These are phyloP conservation scores for Drosophila putrida DNA, from an alignment of 2,888 invertebrate species.

Conservation along the genomic window DNA sequence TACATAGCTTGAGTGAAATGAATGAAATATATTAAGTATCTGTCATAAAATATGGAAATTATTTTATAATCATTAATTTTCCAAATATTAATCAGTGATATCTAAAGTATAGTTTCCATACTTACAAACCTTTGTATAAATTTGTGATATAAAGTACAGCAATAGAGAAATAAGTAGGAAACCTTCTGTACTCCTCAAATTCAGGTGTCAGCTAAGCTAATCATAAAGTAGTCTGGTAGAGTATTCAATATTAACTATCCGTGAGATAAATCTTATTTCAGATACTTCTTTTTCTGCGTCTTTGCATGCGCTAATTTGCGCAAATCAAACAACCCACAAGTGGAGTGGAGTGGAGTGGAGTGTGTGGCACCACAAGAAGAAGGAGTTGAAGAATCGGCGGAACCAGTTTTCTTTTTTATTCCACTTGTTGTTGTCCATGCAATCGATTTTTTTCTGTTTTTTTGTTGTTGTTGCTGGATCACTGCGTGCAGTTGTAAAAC, in stretches of 20 bases:
- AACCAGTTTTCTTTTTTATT: constrained; percentile 61
- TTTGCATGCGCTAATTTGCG: constrained; percentile 64
- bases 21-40: too few relatives aligned
- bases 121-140: too few relatives aligned
- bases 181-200: too few relatives aligned
- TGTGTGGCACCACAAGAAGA: constrained; percentile 19
- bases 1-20: too few relatives aligned
- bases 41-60: too few relatives aligned
- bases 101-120: too few relatives aligned
- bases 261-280: background rate
- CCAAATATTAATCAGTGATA: too few relatives aligned
- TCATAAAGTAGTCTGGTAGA: background rate
- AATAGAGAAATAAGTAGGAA: too few relatives aligned
- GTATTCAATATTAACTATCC: constrained; percentile 1
- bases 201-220: too few relatives aligned
- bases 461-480: constrained; percentile 28
- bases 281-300: constrained; percentile 14
- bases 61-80: too few relatives aligned
- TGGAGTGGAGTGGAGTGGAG: constrained; percentile 24
- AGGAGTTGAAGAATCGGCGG: constrained; percentile 38
- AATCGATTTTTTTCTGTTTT: background rate
- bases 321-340: constrained; percentile 64
- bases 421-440: constrained; percentile 6
- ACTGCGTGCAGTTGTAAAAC: constrained; percentile 74
- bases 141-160: too few relatives aligned